phyloP scores from a whole-genome alignment of 1,140 invertebrate species.

The Ooceraea biroi region DNA sequence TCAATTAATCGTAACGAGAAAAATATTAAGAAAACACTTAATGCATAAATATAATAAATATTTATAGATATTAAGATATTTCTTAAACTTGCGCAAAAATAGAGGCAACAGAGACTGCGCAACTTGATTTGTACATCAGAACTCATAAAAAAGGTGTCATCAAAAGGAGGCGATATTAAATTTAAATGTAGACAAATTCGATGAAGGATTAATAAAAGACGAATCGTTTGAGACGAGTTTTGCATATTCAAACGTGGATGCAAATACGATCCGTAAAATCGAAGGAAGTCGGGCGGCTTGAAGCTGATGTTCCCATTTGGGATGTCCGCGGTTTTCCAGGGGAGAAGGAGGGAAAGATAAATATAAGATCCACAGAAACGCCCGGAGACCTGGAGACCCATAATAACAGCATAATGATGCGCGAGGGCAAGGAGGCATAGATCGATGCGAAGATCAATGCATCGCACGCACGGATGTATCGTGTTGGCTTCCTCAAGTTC shows the following conservation, averaged over 20 bases:
- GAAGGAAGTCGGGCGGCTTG: neutral
- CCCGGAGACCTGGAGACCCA: slow-evolving; percentile 18
- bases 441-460: slow-evolving; percentile 37
- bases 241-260: too few species aligned
- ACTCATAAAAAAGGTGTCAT: neutral
- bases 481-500: slow-evolving; percentile 63
- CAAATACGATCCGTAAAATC: neutral
- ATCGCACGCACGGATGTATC: slow-evolving; percentile 34
- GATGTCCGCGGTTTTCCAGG: neutral
- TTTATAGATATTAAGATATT: too few species aligned
- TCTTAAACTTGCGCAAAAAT: too few species aligned
- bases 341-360: neutral
- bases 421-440: neutral
- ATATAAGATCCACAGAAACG: too few species aligned
- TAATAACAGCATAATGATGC: slow-evolving; percentile 17
- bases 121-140: neutral
- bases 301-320: slow-evolving; percentile 16
- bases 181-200: too few species aligned
- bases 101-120: neutral
- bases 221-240: too few species aligned
- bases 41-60: too few species aligned
- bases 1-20: neutral
- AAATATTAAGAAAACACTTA: too few species aligned
- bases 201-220: too few species aligned
- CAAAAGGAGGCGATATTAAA: neutral